Base-by-base conservation (phyloP, 1,140 invertebrate genomes). In the Microplitis demolitor region DNA sequence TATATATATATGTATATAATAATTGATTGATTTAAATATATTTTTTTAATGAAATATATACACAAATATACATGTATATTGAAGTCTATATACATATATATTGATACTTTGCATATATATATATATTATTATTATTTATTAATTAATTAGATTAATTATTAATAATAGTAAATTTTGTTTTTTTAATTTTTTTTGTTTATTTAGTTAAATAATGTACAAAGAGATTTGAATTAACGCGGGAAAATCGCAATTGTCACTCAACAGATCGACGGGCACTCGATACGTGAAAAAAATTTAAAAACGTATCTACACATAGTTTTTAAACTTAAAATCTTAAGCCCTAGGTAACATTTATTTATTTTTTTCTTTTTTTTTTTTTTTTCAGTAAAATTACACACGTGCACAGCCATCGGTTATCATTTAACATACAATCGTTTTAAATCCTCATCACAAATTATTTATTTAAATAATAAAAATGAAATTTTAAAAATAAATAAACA, bases 311-410 rank as follows among this genome's bases (percentile, higher is more conserved):
- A 24, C 24, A 24, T 24, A 24, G 24, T 24, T 78, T 74, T 79
- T 84, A 84, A 82, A 79, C 56, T 45, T 60, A 54, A 61, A 50
- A 72, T 82, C 82, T 85, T 85, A 73, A 81, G 83, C 77, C 79
- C 80, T 85, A 87, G 83, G 82, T 85, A 85, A 86, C 84, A 85
- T 80, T 83, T 84, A 74, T 63, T 31, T 78, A 16, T 14, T 67
- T 56, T 63, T 54, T 71, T 70, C 58, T 51, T 58, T 74, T 76
- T 58, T 34, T 81, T 80, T 79, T 78, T 82, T 84, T 84, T 79
- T 83, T 85, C 84, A 84, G 78, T 84, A 84, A 80, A 85, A 85
- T 85, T 86, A 80, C 86, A 86, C 81, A 83, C 84, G 83, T 87
- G 85, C 85, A 87, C 85, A 87, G 85, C 85, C 85, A 84, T 87